A percentile compares a stretch with the other conserved stretches of the same genome.
These are phyloP conservation scores for Propithecus perrieri DNA, from an alignment of 2,797 vertebrate species.

Conservation along the genomic window DNA sequence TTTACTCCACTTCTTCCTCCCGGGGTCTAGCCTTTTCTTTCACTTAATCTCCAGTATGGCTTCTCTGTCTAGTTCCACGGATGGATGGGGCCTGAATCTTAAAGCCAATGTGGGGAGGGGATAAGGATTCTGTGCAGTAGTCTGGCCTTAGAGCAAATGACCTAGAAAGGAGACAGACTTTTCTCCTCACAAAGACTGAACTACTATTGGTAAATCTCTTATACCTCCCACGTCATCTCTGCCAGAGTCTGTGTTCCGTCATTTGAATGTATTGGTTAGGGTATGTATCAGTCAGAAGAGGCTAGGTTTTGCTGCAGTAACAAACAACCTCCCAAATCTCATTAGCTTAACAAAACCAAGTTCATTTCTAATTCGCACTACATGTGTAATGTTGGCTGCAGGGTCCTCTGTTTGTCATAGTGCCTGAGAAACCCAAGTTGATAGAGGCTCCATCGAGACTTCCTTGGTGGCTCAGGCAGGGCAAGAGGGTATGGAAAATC, in stretches of 20 bases:
- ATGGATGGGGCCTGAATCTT: neutral
- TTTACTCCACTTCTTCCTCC: neutral
- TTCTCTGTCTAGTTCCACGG: neutral
- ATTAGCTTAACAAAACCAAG: neutral
- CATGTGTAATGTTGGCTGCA: neutral
- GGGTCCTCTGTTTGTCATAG: neutral
- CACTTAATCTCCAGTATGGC: neutral
- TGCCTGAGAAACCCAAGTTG: neutral
- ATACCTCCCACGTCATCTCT: neutral
- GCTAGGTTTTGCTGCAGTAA: neutral
- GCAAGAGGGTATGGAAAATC: neutral
- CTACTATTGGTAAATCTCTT: neutral
- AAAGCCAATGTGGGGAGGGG: neutral
- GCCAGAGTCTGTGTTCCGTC: neutral
- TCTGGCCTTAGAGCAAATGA: neutral
- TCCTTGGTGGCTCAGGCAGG: neutral
- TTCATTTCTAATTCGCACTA: neutral
- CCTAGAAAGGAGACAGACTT: neutral
- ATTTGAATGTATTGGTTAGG: neutral
- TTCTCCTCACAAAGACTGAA: neutral
- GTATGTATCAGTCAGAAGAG: neutral
- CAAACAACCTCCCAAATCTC: neutral
- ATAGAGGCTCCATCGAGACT: neutral
- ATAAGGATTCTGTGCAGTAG: neutral
- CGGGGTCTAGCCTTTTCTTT: neutral